A percentile compares a stretch with the other conserved stretches of the same genome.
These are phyloP conservation scores for Busseola fusca DNA, from an alignment of 2,888 invertebrate genomes.

Conservation along the genomic window DNA sequence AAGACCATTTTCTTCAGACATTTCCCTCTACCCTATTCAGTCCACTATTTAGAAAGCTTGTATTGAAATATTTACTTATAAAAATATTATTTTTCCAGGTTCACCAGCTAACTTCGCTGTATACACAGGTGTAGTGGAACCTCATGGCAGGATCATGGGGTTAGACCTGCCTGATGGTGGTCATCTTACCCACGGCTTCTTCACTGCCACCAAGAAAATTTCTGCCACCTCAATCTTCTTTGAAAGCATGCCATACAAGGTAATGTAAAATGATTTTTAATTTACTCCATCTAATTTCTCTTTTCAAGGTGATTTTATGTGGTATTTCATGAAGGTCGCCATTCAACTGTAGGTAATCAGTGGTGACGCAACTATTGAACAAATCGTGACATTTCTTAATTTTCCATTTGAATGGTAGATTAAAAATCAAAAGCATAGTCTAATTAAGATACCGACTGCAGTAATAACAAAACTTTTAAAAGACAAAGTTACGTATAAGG, in stretches of 20 bases:
- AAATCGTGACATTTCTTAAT: conserved; percentile 15
- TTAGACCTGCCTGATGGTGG: conserved; percentile 99
- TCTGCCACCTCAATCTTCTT: conserved; percentile 99
- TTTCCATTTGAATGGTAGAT: not conserved
- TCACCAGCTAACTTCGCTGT: conserved; percentile 99
- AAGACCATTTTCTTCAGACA: too few species aligned
- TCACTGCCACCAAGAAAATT: conserved; percentile 96
- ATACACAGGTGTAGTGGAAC: conserved; percentile 96
- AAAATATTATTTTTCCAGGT: conserved; percentile 77
- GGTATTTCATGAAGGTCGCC: not conserved
- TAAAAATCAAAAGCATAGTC: conserved; percentile 2
- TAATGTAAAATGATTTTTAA: conserved; percentile 71
- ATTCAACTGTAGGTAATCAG: not conserved
- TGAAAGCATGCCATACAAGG: conserved; percentile 99
- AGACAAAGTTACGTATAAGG: too few species aligned
- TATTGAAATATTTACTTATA: not conserved
- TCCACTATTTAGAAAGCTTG: not conserved
- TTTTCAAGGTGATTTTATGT: conserved; percentile 1
- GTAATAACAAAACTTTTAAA: not conserved
- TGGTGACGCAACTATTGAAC: not conserved
- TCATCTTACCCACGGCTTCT: conserved; percentile 97
- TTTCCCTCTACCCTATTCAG: not conserved
- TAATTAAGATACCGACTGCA: not conserved
- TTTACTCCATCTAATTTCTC: not conserved
- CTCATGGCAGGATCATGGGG: conserved; percentile 99